Evolutionary conservation across 1,140 invertebrate genomes (phyloP), one percentile per base, ranked within the genome.

Genomic region (Dendroctonus valens): DNA sequence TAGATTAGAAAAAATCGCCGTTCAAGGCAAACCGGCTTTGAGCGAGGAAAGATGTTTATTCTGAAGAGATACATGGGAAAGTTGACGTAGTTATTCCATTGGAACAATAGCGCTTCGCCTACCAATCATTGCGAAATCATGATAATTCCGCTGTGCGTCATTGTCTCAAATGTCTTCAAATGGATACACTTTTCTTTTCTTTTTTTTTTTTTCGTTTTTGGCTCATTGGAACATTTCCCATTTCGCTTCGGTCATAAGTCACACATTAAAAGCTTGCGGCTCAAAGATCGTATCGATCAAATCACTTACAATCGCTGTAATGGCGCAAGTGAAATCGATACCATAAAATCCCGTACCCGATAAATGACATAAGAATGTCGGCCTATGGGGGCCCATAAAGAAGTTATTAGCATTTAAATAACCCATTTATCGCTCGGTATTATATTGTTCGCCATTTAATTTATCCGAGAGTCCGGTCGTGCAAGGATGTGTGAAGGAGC

Each of bases 381-480:
- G 55, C 55, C 42, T 55, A 55, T 49, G 52, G 59, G 44, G 38
- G n/a, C 37, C 59, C 48, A 52, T 61, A 61, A 61, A 61, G 59
- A 61, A 61, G 59, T 61, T 51, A 61, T 61, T 61, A 61, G 59
- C 49, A 61, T 61, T 61, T 61, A 49, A 61, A 61, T 61, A 61
- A 38, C 59, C 48, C 49, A 61, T 61, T 61, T 61, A 61, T 52
- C 59, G 59, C 48, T 52, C 12, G 59, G n/a, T 58, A 26, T 42
- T 42, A 58, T 59, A 59, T 59, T 59, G 44, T 59, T 59, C 7
- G 42, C 12, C 7, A 59, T 61, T 61, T 52, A 52, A 61, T 41
- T 61, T 61, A 61, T 61, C 52, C 51, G 48, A 61, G 39, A 26
- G 5, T 11, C 9, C 50, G 9, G 15, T 41, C 59, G 49, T 52